Evolutionary conservation across 1,140 invertebrate species (phyloP).

Genomic region (Nixonia krombeini): DNA sequence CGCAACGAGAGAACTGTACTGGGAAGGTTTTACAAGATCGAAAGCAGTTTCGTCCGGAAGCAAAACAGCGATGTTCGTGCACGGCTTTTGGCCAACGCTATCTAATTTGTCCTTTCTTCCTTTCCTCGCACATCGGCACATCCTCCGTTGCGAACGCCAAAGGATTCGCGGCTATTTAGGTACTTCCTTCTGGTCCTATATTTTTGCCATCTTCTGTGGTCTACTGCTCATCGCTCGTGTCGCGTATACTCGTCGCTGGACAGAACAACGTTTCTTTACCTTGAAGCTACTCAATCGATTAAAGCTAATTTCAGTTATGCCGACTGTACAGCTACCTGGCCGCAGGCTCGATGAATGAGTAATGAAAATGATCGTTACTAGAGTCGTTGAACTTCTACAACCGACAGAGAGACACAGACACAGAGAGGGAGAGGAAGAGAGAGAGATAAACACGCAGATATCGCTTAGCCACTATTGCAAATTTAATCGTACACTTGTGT

Average conservation of each 20-base stretch:
- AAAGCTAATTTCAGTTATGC: conserved; percentile 18
- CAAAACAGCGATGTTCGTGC: background rate
- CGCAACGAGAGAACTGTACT: conserved; percentile 12
- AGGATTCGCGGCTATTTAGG: too few species aligned
- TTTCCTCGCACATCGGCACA: too few species aligned
- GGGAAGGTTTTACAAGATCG: conserved; percentile 13
- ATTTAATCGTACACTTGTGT: conserved; percentile 14
- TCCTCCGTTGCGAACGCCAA: too few species aligned
- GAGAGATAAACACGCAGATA: conserved; percentile 19
- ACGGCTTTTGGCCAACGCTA: too few species aligned
- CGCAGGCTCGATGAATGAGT: conserved; percentile 37
- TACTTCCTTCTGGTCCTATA: background rate
- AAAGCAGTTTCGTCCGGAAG: conserved; percentile 3
- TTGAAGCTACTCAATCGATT: conserved; percentile 25
- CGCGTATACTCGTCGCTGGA: background rate
- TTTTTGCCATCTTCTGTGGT: too few species aligned
- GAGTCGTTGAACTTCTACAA: conserved; percentile 40
- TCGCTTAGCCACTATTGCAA: conserved; percentile 7
- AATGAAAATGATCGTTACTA: conserved; percentile 34
- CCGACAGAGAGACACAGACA: too few species aligned
- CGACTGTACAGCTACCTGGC: conserved; percentile 21
- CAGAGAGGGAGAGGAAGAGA: too few species aligned
- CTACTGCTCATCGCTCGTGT: too few species aligned
- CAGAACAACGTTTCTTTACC: conserved; percentile 1
- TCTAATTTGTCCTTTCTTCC: too few species aligned